These are phyloP conservation scores for Pelmatolapia mariae DNA, from an alignment of 2,113 vertebrate genomes.

Conservation along the genomic window DNA sequence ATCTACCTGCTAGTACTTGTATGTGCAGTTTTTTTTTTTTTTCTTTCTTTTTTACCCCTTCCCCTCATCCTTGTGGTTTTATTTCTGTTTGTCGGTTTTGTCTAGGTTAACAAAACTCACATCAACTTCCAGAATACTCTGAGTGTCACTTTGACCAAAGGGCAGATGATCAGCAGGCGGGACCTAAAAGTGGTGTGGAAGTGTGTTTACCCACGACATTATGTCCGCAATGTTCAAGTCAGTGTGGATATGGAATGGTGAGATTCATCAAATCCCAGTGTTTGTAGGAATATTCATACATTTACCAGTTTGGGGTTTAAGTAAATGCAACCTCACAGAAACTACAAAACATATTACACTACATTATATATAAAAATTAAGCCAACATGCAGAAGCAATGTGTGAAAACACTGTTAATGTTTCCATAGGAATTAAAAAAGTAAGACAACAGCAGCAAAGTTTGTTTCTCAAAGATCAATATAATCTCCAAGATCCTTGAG, in stretches of 20 bases:
- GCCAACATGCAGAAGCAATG: neutral
- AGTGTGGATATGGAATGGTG: conserved; percentile 45
- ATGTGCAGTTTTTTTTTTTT: neutral
- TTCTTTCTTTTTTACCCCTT: neutral
- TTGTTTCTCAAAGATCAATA: neutral
- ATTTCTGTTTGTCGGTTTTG: neutral
- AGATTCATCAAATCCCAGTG: neutral
- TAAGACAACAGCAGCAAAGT: rapidly evolving
- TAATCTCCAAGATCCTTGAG: rapidly evolving
- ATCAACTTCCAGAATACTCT: conserved; percentile 52
- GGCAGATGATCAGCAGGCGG: conserved; percentile 30
- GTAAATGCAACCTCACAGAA: neutral
- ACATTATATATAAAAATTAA: neutral
- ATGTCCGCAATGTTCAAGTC: conserved; percentile 28
- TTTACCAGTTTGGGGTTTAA: neutral
- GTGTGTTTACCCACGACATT: conserved; percentile 58
- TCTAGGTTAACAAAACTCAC: conserved; percentile 62
- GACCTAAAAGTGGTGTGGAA: conserved; percentile 57
- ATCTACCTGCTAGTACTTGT: neutral
- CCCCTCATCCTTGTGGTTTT: neutral
- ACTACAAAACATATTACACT: neutral
- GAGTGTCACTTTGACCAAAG: conserved; percentile 16
- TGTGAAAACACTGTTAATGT: neutral
- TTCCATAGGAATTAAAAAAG: neutral
- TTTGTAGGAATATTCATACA: neutral